Evolutionary conservation across 2,797 vertebrate species (phyloP).

Genomic region (Xenops minutus): DNA sequence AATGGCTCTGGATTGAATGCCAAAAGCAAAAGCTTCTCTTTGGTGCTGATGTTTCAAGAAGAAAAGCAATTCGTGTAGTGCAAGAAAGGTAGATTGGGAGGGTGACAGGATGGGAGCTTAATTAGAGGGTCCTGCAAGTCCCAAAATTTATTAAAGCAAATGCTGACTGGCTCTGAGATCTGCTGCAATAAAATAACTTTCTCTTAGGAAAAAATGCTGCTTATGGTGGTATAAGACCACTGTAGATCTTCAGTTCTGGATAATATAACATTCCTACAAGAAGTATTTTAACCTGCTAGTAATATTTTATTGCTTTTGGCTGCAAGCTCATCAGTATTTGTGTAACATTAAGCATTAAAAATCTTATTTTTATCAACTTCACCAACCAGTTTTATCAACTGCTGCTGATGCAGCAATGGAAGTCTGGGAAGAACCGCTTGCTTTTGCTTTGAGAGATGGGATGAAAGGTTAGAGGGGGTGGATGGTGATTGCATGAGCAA

Average conservation of each 20-base stretch:
- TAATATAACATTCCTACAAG: neutral
- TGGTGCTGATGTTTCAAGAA: neutral
- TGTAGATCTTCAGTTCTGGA: neutral
- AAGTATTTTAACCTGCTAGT: neutral
- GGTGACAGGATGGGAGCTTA: neutral
- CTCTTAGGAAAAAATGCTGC: neutral
- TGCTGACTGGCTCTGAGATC: neutral
- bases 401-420: constrained; percentile 20
- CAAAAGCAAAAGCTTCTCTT: constrained; percentile 5
- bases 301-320: neutral
- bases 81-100: neutral
- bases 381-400: neutral
- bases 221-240: neutral
- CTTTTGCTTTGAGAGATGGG: constrained; percentile 38
- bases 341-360: constrained; percentile 23
- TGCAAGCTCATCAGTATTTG: neutral
- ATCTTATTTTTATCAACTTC: constrained; percentile 25
- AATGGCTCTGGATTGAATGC: neutral
- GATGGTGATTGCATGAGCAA: constrained; percentile 65
- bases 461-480: constrained; percentile 42
- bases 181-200: neutral
- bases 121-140: neutral
- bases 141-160: neutral
- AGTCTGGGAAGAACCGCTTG: neutral
- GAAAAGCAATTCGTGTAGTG: neutral